Percentiles rank a stretch among this genome's conserved stretches.
These are phyloP conservation scores for Pollachius pollachius DNA, from an alignment of 2,113 vertebrate species.

Conservation along the genomic window DNA sequence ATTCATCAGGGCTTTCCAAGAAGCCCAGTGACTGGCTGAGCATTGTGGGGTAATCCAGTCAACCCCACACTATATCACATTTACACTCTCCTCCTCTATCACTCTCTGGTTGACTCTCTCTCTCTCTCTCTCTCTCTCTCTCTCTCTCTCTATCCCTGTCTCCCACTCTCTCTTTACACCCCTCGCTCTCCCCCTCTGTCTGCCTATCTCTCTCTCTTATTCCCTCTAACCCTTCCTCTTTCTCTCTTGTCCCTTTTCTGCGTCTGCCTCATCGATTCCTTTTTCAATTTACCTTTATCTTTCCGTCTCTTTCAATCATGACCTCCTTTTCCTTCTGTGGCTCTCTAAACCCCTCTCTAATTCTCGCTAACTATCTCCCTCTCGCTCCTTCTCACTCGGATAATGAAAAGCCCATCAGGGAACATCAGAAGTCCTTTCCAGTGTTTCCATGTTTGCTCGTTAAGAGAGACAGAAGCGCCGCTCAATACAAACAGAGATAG, in stretches of 20 bases:
- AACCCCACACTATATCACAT: slow-evolving; percentile 54
- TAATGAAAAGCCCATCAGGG: too few relatives aligned
- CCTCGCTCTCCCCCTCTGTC: slow-evolving; percentile 1
- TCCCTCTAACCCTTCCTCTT: neutral
- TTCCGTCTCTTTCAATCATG: neutral
- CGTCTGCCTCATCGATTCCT: neutral
- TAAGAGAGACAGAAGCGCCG: too few relatives aligned
- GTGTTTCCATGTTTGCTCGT: too few relatives aligned
- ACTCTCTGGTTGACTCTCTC: neutral
- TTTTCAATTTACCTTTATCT: neutral
- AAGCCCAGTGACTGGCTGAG: slow-evolving; percentile 41
- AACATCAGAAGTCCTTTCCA: too few relatives aligned
- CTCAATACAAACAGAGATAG: too few relatives aligned
- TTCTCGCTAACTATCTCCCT: neutral
- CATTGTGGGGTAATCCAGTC: slow-evolving; percentile 51
- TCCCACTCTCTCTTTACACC: slow-evolving; percentile 6
- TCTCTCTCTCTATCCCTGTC: neutral
- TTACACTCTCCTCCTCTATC: slow-evolving; percentile 4
- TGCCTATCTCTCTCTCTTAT: slow-evolving; percentile 1
- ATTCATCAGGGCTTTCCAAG: slow-evolving; percentile 53
- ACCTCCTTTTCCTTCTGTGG: neutral
- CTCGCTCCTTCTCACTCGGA: neutral
- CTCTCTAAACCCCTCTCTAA: too few relatives aligned
- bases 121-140: neutral
- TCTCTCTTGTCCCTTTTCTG: neutral